A percentile compares a stretch with the other conserved stretches of the same genome.
phyloP scores from a whole-genome alignment of 2,797 vertebrate species.

The Danio jaintianensis region DNA sequence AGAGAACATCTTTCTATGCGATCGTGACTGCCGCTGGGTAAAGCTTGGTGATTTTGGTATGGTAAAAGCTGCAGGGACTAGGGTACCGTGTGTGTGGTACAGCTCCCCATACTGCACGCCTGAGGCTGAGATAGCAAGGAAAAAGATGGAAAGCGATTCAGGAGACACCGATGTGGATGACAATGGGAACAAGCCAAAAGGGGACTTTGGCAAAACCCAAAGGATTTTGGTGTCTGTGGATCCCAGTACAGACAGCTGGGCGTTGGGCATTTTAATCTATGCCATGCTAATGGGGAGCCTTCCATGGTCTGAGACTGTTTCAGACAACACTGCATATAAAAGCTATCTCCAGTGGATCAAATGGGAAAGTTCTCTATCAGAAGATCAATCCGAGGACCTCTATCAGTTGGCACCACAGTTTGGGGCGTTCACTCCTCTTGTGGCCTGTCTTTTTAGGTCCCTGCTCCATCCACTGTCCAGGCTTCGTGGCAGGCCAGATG shows the following conservation, averaged over 20 bases:
- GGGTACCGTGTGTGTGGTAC: constrained; percentile 78
- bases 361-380: not conserved
- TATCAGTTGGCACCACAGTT: constrained; percentile 77
- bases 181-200: constrained; percentile 11
- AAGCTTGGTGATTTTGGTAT: constrained; percentile 94
- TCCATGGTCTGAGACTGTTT: constrained; percentile 87
- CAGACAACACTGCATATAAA: constrained; percentile 82
- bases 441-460: constrained; percentile 77
- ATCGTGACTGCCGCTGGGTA: constrained; percentile 80
- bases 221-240: constrained; percentile 80
- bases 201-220: constrained; percentile 32
- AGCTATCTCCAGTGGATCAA: constrained; percentile 84
- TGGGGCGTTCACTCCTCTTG: constrained; percentile 77
- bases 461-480: constrained; percentile 79
- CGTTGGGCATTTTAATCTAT: constrained; percentile 88
- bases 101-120: constrained; percentile 89
- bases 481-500: constrained; percentile 76
- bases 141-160: constrained; percentile 66
- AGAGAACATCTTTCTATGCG: constrained; percentile 93
- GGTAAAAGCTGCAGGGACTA: constrained; percentile 76
- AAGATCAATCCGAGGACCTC: constrained; percentile 3
- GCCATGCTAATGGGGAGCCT: constrained; percentile 89
- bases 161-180: constrained; percentile 30
- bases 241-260: constrained; percentile 88
- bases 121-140: constrained; percentile 75